Evolutionary conservation across 2,113 vertebrate species (phyloP), one percentile per base, ranked within the genome.

Genomic region (Centrocercus urophasianus): DNA sequence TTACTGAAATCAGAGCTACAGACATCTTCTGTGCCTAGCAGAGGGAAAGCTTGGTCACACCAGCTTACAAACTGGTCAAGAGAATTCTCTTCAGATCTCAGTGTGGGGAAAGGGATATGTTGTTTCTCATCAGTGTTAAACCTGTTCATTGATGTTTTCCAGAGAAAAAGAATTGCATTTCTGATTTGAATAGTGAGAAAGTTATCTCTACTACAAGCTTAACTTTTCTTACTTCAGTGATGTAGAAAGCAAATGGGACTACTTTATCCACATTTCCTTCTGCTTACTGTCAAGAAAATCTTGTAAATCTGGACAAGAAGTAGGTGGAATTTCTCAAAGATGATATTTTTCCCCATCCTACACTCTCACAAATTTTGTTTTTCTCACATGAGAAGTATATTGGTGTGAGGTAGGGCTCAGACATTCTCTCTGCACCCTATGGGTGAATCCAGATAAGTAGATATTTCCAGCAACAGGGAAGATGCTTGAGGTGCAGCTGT

Each of bases 1-100:
- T 47, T 54, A 43, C 21, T 76, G 45, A 59, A 87, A 77, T 71
- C 10, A 14, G 20, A 54, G 57, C 64, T 64, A 52, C 52, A 48
- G 54, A 76, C 21, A 64, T 19, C 4, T 72, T 6, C 6, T 32
- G 25, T 0, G 0, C 13, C 3, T 0, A 27, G 9, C 0, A 15
- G 6, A 2, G 2, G 27, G 50, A 3, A 15, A 4, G 16, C 22
- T 28, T 10, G 15, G 7, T 36, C 17, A 72, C 25, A 61, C 8
- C 22, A 40, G 4, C 2, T 65, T 48, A 47, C 38, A 13, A 6
- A 28, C 0, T 8, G 27, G 8, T 78, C 28, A 60, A 67, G 38
- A 83, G 52, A 47, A 90, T 15, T 20, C 54, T 81, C 65, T 50
- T 88, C 52, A 34, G 14, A 67, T 48, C 7, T 19, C 4, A 1